Evolutionary conservation across 2,888 invertebrate genomes (phyloP), one percentile per base, ranked within the genome.

Genomic region (Mystacides longicornis): DNA sequence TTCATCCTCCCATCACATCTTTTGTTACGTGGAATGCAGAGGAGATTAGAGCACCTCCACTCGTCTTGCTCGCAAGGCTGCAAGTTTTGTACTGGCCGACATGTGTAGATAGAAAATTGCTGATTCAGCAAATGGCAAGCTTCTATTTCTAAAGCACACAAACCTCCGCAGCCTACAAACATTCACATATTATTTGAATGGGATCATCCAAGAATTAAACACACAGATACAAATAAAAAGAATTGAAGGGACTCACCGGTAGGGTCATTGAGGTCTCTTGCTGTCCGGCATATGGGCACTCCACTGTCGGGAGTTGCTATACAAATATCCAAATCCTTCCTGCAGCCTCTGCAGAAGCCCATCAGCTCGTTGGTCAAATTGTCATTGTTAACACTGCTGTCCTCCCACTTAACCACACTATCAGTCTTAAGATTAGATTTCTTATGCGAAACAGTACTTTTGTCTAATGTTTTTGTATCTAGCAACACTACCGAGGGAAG

Each of bases 1-100:
- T 89, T 83, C 64, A 86, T 78, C 54, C 80, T 74, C 14, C 88
- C 87, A 66, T 89, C 85, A 69, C 89, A 89, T 27, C 81, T 78
- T 56, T 83, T 81, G 23, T 72, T 73, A 33, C 73, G 69, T 1
- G 81, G 75, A 49, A 88, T 82, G 66, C 88, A 89, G 56, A 85
- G 75, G 18, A 81, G 80, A 65, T 87, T 85, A n/a, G 79, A 80
- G 66, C 89, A 89, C 53, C 81, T 82, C 81, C 86, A 87, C 65
- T 83, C 82, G 55, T 80, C 75, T 23, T 78, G 70, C 16, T 81
- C 74, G 64, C 87, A 89, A 47, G 77, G 73, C 52, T 80, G 76
- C 46, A 74, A 71, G 54, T 78, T 73, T 57, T 79, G 77, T 62
- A 83, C 67, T 63, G 80, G 77, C 45, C 82, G 78, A 64, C 78